phyloP scores from a whole-genome alignment of 2,888 invertebrate genomes.

The Rutpela maculata region DNA sequence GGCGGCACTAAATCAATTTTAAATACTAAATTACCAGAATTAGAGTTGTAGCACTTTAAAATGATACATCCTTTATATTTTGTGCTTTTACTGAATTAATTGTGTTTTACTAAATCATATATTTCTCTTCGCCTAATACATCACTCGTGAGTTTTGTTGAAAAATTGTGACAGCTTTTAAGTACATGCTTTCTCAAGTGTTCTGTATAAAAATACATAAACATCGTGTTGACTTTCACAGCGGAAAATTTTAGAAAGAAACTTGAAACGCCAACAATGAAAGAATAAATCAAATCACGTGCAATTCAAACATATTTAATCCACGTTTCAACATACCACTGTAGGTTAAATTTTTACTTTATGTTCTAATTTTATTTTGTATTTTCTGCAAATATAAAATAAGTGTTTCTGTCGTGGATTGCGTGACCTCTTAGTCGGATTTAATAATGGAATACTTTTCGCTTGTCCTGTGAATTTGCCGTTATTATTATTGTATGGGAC shows the following conservation, averaged over 20 bases:
- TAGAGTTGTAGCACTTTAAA: too few species aligned
- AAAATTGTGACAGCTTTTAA: neutral
- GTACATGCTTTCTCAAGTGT: neutral
- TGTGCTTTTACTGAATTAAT: too few species aligned
- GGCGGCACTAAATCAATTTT: too few species aligned
- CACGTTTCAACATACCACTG: conserved; percentile 11
- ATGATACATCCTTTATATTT: too few species aligned
- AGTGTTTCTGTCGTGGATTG: neutral
- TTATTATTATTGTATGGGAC: neutral
- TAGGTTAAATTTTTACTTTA: neutral
- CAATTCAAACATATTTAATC: conserved; percentile 20
- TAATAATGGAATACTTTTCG: neutral
- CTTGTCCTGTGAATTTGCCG: neutral
- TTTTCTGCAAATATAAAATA: conserved; percentile 4
- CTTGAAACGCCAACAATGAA: neutral
- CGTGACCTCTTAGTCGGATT: neutral
- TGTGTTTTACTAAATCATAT: too few species aligned
- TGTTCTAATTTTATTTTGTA: conserved; percentile 14
- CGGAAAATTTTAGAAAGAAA: conserved; percentile 11
- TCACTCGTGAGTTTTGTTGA: neutral
- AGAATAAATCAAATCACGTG: conserved; percentile 30
- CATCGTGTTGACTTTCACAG: neutral
- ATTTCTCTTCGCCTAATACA: too few species aligned
- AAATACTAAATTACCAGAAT: too few species aligned
- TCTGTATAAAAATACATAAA: neutral